A percentile compares a stretch with the other conserved stretches of the same genome.
Evolutionary conservation across 2,888 invertebrate species (phyloP).

Genomic region (Thalpophila matura): DNA sequence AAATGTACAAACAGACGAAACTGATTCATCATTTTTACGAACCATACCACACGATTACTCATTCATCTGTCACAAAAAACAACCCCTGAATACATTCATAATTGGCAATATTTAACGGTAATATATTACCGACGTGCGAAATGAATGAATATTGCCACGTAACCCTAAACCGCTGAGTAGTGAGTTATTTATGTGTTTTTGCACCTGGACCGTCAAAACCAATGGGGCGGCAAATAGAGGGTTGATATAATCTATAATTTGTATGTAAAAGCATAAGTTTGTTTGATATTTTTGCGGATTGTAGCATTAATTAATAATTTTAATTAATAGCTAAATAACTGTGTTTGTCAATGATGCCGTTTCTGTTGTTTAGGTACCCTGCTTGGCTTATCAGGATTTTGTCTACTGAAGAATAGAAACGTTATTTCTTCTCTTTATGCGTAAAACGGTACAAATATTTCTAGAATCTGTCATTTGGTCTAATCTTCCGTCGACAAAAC

Average conservation of each 20-base stretch:
- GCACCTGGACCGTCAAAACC: constrained; percentile 56
- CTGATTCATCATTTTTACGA: constrained; percentile 20
- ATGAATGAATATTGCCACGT: constrained; percentile 51
- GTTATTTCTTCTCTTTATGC: no score
- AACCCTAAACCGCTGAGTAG: constrained; percentile 50
- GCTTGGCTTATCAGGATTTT: no score
- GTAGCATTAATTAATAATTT: neutral
- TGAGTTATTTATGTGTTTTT: constrained; percentile 60
- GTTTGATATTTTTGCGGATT: constrained; percentile 7
- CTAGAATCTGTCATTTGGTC: no score
- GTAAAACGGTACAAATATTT: no score
- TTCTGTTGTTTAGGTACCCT: no score
- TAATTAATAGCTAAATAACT: neutral
- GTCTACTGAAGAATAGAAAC: no score
- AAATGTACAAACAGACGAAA: constrained; percentile 1
- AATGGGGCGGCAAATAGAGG: constrained; percentile 59
- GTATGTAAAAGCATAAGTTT: constrained; percentile 28
- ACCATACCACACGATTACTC: constrained; percentile 24
- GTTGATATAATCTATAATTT: constrained; percentile 59
- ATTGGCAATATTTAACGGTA: constrained; percentile 50
- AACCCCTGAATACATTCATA: constrained; percentile 41
- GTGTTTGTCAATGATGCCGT: no score
- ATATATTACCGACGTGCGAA: constrained; percentile 55
- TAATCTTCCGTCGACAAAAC: no score
- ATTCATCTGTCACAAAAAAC: constrained; percentile 32